These are phyloP conservation scores for Drosophila quinaria DNA, from an alignment of 2,888 invertebrate genomes.

Conservation along the genomic window DNA sequence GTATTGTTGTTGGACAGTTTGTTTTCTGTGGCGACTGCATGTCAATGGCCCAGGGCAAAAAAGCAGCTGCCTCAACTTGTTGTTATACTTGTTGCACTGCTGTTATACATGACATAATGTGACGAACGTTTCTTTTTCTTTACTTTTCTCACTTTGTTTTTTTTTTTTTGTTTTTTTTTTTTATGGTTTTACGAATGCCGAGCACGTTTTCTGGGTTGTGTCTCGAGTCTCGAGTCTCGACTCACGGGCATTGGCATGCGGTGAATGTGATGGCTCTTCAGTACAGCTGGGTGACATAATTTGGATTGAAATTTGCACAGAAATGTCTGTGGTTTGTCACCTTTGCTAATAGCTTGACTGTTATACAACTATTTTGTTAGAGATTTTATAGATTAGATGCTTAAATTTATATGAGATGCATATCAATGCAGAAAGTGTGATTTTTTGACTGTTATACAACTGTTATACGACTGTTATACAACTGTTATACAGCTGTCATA, in stretches of 20 bases:
- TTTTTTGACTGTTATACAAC: not conserved
- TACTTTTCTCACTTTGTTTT: slow-evolving; percentile 1
- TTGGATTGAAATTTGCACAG: slow-evolving; percentile 33
- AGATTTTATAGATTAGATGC: not conserved
- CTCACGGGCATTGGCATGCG: slow-evolving; percentile 57
- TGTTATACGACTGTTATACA: too few relatives aligned
- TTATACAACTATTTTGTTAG: slow-evolving; percentile 34
- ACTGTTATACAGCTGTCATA: slow-evolving; percentile 22
- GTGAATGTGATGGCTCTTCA: slow-evolving; percentile 21
- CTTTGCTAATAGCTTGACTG: slow-evolving; percentile 10
- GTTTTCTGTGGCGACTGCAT: slow-evolving; percentile 43
- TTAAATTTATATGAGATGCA: not conserved
- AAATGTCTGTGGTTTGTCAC: slow-evolving; percentile 28
- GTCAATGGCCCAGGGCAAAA: slow-evolving; percentile 60
- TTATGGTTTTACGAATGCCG: slow-evolving; percentile 49
- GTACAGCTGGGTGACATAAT: slow-evolving; percentile 50
- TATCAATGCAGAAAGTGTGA: not conserved
- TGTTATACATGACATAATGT: slow-evolving; percentile 66
- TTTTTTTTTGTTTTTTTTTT: not conserved
- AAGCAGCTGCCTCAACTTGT: slow-evolving; percentile 15
- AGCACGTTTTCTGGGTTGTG: slow-evolving; percentile 68
- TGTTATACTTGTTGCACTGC: slow-evolving; percentile 53
- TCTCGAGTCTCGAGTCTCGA: slow-evolving; percentile 12
- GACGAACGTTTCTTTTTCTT: slow-evolving; percentile 33
- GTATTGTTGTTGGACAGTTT: slow-evolving; percentile 27